Base-by-base conservation (phyloP, 2,888 invertebrate genomes). In the Phortica okadai region DNA sequence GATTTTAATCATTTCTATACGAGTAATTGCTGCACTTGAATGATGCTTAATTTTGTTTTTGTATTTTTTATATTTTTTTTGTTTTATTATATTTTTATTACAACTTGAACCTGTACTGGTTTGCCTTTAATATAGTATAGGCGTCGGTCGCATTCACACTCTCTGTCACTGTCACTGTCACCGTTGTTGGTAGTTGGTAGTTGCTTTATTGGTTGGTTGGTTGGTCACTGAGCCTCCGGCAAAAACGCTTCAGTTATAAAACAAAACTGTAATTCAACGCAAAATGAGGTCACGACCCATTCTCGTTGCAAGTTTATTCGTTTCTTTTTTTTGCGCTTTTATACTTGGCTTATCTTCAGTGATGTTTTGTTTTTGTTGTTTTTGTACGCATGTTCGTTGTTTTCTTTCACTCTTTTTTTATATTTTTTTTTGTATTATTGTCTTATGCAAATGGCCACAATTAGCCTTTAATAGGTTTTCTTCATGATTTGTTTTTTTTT, bases 51-150 rank as follows among this genome's bases (percentile, higher is more conserved):
- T 21, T 21, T 21, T 21, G 21, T 21, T 21, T 21, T 21, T 21
- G 21, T 21, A 21, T 21, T 21, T 21, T 21, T 21, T 21, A 21
- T 21, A 21, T 21, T 21, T 21, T 0, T 80, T 82, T n/a, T n/a
- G n/a, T n/a, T 69, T n/a, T 50, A 10, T 73, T 10, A 10, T 67
- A 25, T 76, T 77, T 77, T 81, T 75, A 11, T 59, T 16, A 8
- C 16, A 21, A 62, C 25, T 62, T 82, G 79, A 80, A 79, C 83
- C 83, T 83, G 84, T 82, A 76, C 79, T 74, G 82, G 78, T 75
- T 80, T 78, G 66, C 66, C 66, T 66, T 66, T 14, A 41, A 41
- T 10, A 14, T 41, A 33, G 66, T 62, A 16, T 25, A 21, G n/a
- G 14, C 59, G 59, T 11, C 59, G 21, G 59, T 54, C n/a, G 11